phyloP scores from a whole-genome alignment of 2,113 vertebrate species.

The Sprattus sprattus region DNA sequence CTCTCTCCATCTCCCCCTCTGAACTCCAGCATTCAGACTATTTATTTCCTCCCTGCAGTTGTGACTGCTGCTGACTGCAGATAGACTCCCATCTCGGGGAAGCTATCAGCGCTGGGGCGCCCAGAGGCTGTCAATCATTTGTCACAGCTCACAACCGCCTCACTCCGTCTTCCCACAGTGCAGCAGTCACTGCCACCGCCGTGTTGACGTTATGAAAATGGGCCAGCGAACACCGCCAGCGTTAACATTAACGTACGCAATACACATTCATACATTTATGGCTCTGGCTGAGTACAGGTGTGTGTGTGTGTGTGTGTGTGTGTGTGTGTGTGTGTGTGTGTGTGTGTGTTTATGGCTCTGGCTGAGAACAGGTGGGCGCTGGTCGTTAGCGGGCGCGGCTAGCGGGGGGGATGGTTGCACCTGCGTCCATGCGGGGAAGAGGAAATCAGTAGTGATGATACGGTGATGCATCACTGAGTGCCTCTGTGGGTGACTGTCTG shows the following conservation, averaged over 20 bases:
- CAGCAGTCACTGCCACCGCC: not conserved
- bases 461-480: not conserved
- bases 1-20: not conserved
- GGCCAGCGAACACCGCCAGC: not conserved
- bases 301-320: not conserved
- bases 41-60: slow-evolving; percentile 40
- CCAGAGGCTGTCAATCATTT: slow-evolving; percentile 41
- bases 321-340: not conserved
- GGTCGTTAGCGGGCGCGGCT: too few relatives aligned
- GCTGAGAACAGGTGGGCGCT: too few relatives aligned
- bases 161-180: not conserved
- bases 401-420: not conserved
- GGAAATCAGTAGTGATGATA: not conserved
- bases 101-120: slow-evolving; percentile 29
- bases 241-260: not conserved
- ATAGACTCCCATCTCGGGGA: slow-evolving; percentile 38
- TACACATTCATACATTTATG: not conserved
- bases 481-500: too few relatives aligned
- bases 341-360: not conserved
- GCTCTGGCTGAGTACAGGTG: not conserved
- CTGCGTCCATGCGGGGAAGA: not conserved
- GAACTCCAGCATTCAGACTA: not conserved
- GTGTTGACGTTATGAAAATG: not conserved
- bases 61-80: slow-evolving; percentile 19
- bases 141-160: slow-evolving; percentile 22